Percentiles rank a stretch among this genome's conserved stretches.
Conservation (phyloP, 2,113 vertebrate species). For the Cygnus buccinator region DNA sequence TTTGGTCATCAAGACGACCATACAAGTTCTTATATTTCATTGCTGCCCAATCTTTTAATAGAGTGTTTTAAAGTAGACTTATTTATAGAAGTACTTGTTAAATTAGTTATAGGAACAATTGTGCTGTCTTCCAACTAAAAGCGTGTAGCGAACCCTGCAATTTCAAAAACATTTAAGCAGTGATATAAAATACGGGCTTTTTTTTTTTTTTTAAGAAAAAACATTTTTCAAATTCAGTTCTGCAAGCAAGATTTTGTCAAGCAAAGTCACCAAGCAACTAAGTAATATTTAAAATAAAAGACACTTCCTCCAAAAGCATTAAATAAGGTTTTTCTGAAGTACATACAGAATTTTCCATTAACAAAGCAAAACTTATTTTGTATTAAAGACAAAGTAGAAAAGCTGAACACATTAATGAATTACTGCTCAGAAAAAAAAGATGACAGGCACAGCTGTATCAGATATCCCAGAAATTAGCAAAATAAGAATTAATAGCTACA, state of each 20-base stretch:
- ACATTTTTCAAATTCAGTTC: neutral
- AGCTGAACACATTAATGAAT: neutral
- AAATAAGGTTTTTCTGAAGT: neutral
- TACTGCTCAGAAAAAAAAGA: neutral
- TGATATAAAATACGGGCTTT: neutral
- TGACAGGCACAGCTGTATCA: neutral
- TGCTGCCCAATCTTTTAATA: neutral
- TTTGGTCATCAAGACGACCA: neutral
- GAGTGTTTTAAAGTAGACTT: neutral
- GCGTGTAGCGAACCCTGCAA: neutral
- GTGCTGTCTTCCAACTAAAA: neutral
- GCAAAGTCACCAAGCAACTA: neutral
- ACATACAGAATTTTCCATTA: neutral
- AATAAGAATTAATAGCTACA: slow-evolving; percentile 3
- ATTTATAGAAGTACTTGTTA: neutral
- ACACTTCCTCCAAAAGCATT: neutral
- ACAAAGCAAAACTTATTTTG: neutral
- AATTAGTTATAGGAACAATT: neutral
- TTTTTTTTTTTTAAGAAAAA: neutral
- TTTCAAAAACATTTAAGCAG: neutral
- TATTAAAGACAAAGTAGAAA: neutral
- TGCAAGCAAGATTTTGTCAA: neutral
- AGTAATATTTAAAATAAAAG: neutral
- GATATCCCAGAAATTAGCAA: neutral
- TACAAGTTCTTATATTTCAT: neutral